These are phyloP conservation scores for Cephus cinctus DNA, from an alignment of 1,140 invertebrate genomes.

Conservation along the genomic window DNA sequence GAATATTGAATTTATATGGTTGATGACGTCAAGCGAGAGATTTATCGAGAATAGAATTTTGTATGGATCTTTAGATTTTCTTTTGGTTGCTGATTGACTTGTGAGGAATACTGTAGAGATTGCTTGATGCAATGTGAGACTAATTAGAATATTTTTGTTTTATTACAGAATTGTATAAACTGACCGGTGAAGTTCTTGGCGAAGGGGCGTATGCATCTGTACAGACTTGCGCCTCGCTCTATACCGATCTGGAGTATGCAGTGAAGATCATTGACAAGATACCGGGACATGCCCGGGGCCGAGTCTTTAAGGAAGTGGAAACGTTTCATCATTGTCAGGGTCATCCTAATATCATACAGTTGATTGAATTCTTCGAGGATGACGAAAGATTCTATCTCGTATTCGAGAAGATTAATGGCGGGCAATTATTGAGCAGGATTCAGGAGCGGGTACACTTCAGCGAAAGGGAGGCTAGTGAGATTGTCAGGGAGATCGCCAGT, in stretches of 20 bases:
- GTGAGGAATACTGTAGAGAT: no score
- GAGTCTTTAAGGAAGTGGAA: constrained; percentile 97
- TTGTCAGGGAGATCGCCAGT: constrained; percentile 91
- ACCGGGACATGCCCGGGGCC: constrained; percentile 84
- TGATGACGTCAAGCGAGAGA: no score
- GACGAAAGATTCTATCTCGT: constrained; percentile 95
- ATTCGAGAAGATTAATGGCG: constrained; percentile 96
- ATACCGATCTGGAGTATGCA: constrained; percentile 90
- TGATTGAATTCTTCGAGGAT: constrained; percentile 97
- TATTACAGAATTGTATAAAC: constrained; percentile 85
- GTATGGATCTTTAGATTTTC: no score
- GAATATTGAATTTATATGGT: no score
- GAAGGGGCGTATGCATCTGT: constrained; percentile 96
- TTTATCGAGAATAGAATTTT: no score
- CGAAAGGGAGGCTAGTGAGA: constrained; percentile 91
- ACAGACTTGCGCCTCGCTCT: constrained; percentile 87
- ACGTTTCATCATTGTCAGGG: constrained; percentile 97
- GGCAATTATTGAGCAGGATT: constrained; percentile 86
- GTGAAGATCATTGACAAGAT: constrained; percentile 98
- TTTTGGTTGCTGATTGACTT: no score
- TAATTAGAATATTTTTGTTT: constrained; percentile 22
- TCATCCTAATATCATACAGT: constrained; percentile 95
- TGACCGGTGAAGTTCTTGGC: constrained; percentile 93
- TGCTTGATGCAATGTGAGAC: constrained; percentile 10
- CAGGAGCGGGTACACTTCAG: constrained; percentile 91